Evolutionary conservation across 2,113 vertebrate genomes (phyloP).

Genomic region (Corythoichthys intestinalis): DNA sequence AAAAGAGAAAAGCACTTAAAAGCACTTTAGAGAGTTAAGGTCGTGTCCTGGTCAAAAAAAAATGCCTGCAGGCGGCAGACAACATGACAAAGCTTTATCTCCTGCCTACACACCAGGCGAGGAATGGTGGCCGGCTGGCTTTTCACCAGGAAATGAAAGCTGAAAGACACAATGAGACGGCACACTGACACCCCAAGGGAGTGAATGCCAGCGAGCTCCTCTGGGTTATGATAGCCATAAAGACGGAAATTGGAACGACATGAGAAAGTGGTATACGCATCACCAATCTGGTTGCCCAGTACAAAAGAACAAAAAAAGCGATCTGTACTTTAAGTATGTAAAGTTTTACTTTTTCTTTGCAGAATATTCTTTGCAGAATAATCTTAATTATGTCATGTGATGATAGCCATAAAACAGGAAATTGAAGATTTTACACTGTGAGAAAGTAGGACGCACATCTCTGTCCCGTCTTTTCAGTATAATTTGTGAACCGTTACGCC

Average conservation of each 20-base stretch:
- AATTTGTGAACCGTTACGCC: background rate
- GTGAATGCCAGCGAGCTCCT: background rate
- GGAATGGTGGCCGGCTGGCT: slow-evolving; percentile 40
- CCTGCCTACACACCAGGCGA: slow-evolving; percentile 47
- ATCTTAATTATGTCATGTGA: background rate
- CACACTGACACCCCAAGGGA: slow-evolving; percentile 50
- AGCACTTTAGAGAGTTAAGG: slow-evolving; percentile 70
- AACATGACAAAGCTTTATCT: slow-evolving; percentile 75
- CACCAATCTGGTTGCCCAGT: background rate
- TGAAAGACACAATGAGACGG: slow-evolving; percentile 55
- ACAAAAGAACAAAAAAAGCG: background rate
- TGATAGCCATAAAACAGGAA: background rate
- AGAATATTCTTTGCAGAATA: too few relatives aligned
- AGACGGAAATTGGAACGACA: background rate
- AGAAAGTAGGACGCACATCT: background rate
- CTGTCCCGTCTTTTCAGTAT: background rate
- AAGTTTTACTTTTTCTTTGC: background rate
- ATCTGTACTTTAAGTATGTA: background rate
- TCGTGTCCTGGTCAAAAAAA: slow-evolving; percentile 65
- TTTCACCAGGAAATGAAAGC: slow-evolving; percentile 45
- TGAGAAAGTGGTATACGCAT: background rate
- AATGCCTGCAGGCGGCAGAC: slow-evolving; percentile 68
- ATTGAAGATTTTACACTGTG: background rate
- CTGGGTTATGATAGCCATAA: background rate
- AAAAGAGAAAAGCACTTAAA: slow-evolving; percentile 59